phyloP scores from a whole-genome alignment of 2,797 vertebrate genomes.

The Eleutherodactylus coqui region DNA sequence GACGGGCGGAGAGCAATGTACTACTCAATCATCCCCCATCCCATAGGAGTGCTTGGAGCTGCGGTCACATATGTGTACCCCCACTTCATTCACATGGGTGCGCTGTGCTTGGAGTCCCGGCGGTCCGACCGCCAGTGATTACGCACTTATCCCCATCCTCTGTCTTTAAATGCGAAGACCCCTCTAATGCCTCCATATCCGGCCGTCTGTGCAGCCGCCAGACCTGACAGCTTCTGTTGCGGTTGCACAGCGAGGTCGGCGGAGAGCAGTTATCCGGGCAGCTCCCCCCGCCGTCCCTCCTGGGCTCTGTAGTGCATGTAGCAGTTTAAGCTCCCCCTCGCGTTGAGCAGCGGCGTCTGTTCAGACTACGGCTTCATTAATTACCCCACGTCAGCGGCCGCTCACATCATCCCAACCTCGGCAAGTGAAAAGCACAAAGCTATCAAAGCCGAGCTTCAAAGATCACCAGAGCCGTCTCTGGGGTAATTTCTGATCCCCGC shows the following conservation, averaged over 20 bases:
- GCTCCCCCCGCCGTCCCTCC: not conserved
- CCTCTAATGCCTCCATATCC: no score
- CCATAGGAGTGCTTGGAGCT: no score
- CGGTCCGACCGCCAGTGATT: no score
- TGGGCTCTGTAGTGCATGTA: constrained; percentile 38
- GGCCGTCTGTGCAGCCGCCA: not conserved
- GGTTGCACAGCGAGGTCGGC: not conserved
- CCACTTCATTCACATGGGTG: no score
- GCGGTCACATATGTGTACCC: no score
- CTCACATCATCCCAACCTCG: constrained; percentile 75
- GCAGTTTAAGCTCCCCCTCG: constrained; percentile 65
- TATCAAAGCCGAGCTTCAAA: constrained; percentile 99
- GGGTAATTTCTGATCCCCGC: constrained; percentile 94
- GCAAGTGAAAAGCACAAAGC: constrained; percentile 82
- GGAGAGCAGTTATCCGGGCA: not conserved
- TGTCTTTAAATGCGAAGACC: no score
- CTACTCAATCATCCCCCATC: no score
- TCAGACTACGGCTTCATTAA: constrained; percentile 79
- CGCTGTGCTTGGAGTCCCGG: no score
- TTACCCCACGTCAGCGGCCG: constrained; percentile 78
- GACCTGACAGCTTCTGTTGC: not conserved
- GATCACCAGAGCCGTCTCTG: constrained; percentile 90
- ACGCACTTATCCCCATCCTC: no score
- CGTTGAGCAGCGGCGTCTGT: constrained; percentile 74
- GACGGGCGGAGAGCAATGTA: no score